Base-by-base conservation (phyloP, 2,113 vertebrate species). In the Atractosteus spatula region DNA sequence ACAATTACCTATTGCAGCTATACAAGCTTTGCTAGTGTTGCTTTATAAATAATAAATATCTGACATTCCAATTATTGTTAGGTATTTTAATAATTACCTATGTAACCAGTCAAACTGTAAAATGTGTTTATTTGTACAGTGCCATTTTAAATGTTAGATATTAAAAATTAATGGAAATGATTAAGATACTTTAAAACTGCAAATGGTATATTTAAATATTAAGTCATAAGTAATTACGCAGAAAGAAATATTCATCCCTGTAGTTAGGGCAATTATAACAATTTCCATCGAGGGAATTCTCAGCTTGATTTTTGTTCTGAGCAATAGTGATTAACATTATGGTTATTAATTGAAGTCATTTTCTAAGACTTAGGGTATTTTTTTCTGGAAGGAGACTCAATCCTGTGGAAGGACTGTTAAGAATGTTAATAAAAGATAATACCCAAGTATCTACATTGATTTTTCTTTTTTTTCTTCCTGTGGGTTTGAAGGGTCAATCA, bases 231-330 rank as follows among this genome's bases (percentile, higher is more conserved):
- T 97, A 98, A 98, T 98, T 98, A 96, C 90, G 88, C 87, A 63
- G 66, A 88, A 92, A 91, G 84, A 96, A 96, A 94, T 93, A 93
- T 90, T 93, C 90, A 76, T 94, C 94, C 94, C 94, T 82, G 91
- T 94, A 95, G 94, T 94, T 96, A 95, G 92, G 94, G 95, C 91
- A 92, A 98, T 98, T 97, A 96, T 90, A 95, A 94, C 94, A 96
- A 98, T 97, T 97, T 98, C 95, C 92, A 96, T 96, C 88, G 87
- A 94, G 95, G 95, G 95, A 97, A 94, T 98, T 96, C 91, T 70
- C 95, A 95, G 96, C 93, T 91, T 96, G 96, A 94, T 92, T 96
- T 95, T 93, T 91, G 90, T 97, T 94, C 92, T 91, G 90, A 93
- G 94, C 92, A 92, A 94, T 91, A 94, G 93, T 96, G 94, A 98